A percentile compares a stretch with the other conserved stretches of the same genome.
Evolutionary conservation across 1,140 invertebrate species (phyloP).

Genomic region (Camponotus pennsylvanicus): DNA sequence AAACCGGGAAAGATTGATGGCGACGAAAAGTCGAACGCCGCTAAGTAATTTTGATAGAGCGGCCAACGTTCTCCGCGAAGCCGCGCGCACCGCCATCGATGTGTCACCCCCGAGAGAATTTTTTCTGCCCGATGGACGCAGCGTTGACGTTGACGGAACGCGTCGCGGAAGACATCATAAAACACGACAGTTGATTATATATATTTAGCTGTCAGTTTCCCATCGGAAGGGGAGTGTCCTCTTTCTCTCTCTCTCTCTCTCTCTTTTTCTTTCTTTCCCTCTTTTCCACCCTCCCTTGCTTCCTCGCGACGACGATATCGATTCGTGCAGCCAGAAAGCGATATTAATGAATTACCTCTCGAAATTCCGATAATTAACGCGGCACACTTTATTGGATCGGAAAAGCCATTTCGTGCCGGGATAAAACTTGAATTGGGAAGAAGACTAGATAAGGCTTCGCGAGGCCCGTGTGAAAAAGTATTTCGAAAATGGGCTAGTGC

Average conservation of each 20-base stretch:
- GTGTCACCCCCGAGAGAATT: background rate
- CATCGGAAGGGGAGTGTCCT: background rate
- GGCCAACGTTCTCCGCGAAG: constrained; percentile 15
- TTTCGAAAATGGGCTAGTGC: background rate
- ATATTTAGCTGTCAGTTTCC: background rate
- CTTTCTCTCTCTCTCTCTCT: background rate
- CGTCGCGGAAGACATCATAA: no score
- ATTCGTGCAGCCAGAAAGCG: constrained; percentile 34
- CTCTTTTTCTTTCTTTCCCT: no score
- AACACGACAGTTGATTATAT: constrained; percentile 22
- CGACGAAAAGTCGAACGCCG: constrained; percentile 62
- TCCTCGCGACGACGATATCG: constrained; percentile 16
- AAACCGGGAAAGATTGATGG: constrained; percentile 60
- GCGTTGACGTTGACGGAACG: background rate
- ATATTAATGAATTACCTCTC: constrained; percentile 53
- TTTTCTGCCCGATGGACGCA: background rate
- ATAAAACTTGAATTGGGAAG: constrained; percentile 37
- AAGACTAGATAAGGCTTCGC: constrained; percentile 1
- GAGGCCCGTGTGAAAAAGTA: background rate
- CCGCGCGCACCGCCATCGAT: constrained; percentile 19
- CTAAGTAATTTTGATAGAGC: constrained; percentile 61
- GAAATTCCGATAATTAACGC: constrained; percentile 60
- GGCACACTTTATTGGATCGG: constrained; percentile 51
- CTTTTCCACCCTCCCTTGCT: background rate
- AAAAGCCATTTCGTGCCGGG: constrained; percentile 45